phyloP scores from a whole-genome alignment of 2,888 invertebrate species.

The Epiblema foenella region DNA sequence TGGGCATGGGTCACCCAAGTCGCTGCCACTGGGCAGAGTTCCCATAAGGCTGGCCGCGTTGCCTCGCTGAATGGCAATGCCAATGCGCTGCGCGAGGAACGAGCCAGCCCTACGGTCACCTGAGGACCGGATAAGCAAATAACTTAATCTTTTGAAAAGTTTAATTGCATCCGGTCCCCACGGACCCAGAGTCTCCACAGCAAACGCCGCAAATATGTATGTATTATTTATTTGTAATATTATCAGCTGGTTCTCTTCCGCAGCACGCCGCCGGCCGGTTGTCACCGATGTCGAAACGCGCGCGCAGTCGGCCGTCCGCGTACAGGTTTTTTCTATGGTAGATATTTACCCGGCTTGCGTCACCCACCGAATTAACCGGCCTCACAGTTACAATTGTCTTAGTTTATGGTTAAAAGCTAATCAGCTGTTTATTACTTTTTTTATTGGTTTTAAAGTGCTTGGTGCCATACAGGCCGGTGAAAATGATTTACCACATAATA shows the following conservation, averaged over 20 bases:
- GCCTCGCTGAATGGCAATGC: too few species aligned
- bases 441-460: conserved; percentile 33
- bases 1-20: too few species aligned
- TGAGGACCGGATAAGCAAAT: too few species aligned
- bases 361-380: conserved; percentile 58
- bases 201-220: too few species aligned
- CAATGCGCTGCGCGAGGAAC: too few species aligned
- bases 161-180: too few species aligned
- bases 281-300: conserved; percentile 59
- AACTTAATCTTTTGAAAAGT: too few species aligned
- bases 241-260: conserved; percentile 54
- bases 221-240: neutral
- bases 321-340: conserved; percentile 60
- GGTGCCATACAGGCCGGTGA: neutral
- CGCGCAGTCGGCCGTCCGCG: conserved; percentile 48
- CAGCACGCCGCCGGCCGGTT: conserved; percentile 54
- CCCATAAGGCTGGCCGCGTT: too few species aligned
- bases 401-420: conserved; percentile 24
- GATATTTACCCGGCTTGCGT: conserved; percentile 58
- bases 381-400: conserved; percentile 42
- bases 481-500: neutral
- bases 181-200: too few species aligned
- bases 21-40: too few species aligned
- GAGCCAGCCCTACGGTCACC: too few species aligned
- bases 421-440: conserved; percentile 31